phyloP scores from a whole-genome alignment of 2,888 invertebrate species.

The Silvanus unidentatus region DNA sequence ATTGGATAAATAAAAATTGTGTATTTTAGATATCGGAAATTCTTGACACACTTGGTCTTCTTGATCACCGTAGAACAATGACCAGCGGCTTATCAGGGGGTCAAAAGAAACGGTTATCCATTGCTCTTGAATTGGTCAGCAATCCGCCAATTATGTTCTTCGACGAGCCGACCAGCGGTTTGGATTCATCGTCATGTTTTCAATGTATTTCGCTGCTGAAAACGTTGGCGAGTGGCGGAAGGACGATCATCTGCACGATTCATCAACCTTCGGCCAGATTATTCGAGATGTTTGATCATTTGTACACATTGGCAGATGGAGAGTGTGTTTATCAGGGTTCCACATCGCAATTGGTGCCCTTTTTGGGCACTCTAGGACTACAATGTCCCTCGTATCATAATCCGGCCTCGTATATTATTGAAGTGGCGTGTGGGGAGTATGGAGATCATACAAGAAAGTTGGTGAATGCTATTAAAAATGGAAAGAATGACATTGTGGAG shows the following conservation, averaged over 20 bases:
- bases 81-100: conserved; percentile 90
- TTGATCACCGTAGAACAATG: conserved; percentile 83
- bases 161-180: conserved; percentile 93
- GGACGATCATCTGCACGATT: conserved; percentile 92
- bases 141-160: conserved; percentile 98
- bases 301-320: conserved; percentile 90
- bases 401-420: conserved; percentile 87
- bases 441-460: conserved; percentile 82
- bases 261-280: conserved; percentile 95
- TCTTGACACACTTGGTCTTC: conserved; percentile 78
- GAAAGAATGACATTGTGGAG: conserved; percentile 71
- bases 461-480: conserved; percentile 80
- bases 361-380: conserved; percentile 70
- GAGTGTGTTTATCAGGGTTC: conserved; percentile 93
- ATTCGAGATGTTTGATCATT: conserved; percentile 94
- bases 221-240: conserved; percentile 76
- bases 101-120: conserved; percentile 90
- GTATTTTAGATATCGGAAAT: conserved; percentile 80
- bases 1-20: background rate
- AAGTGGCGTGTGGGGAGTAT: conserved; percentile 94
- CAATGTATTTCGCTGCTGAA: conserved; percentile 88
- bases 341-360: conserved; percentile 76
- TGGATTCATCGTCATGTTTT: conserved; percentile 93
- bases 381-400: conserved; percentile 95
- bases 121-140: conserved; percentile 89